Base-by-base conservation (phyloP, 2,113 vertebrate genomes). In the Tragelaphus scriptus region DNA sequence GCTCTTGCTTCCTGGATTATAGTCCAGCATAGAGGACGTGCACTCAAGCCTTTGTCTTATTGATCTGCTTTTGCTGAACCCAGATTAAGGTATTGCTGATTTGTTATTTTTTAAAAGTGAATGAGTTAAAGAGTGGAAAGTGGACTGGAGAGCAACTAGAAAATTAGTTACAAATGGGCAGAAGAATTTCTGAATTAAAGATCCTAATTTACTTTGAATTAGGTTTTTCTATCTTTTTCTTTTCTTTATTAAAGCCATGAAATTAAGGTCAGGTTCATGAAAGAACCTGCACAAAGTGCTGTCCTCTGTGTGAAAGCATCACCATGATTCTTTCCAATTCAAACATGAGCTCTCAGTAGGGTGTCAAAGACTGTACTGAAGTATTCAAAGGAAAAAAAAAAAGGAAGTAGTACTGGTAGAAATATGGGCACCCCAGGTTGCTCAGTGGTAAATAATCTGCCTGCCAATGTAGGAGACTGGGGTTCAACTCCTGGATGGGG, bases 121-220 rank as follows among this genome's bases (percentile, higher is more conserved):
- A 79, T 47, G 49, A 55, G 55, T 17, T 61, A 49, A 71, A 94
- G 65, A 85, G 9, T 87, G 8, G 47, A 90, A 47, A 94, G 40
- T 56, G 8, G 44, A 89, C 32, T 61, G 56, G 65, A 80, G 56
- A 93, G 44, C 68, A 96, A 85, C 7, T 75, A 68, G 40, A 88
- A 91, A 82, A 32, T 56, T 65, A 84, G 36, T 94, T 93, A 93
- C 36, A 88, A 88, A 85, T 0, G 26, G 30, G 32, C 25, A 90
- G 90, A 79, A 88, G 56, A 8, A 71, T 80, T 96, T 88, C 23
- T 14, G 26, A 92, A 90, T 84, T 65, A 49, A 53, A 96, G 96
- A 96, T 94, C 58, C 85, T 28, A 96, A 85, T 82, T 96, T 28
- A 94, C 68, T 91, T 89, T 86, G 61, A 93, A 93, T 85, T 56